Conservation (phyloP, 2,113 vertebrate genomes). For the Microcebus ravelobensis region DNA sequence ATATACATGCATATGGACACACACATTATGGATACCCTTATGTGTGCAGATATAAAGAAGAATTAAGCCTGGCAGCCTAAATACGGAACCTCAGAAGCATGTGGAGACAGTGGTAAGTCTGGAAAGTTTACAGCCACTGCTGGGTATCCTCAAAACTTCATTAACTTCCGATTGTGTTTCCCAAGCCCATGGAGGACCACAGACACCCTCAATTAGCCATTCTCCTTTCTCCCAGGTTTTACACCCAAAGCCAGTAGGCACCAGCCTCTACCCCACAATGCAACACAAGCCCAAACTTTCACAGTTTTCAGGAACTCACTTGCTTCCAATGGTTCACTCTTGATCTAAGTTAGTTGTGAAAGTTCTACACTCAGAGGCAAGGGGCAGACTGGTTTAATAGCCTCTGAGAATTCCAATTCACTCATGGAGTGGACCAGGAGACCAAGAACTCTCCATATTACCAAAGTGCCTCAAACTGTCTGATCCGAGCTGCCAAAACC, state of each 20-base stretch:
- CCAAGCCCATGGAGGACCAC: neutral
- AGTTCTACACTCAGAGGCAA: neutral
- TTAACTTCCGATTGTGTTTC: neutral
- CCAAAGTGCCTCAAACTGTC: neutral
- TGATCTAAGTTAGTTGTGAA: neutral
- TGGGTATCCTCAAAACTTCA: neutral
- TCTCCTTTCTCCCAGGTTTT: neutral
- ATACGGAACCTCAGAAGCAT: neutral
- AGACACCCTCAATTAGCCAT: neutral
- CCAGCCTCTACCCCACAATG: neutral
- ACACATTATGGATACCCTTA: neutral
- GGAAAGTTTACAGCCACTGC: constrained; percentile 1
- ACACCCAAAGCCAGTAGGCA: neutral
- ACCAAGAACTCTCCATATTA: neutral
- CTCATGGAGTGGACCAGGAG: neutral
- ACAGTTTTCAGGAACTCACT: neutral
- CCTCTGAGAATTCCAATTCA: neutral
- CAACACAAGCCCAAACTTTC: neutral
- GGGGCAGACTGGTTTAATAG: neutral
- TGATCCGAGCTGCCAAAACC: neutral
- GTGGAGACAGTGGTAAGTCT: neutral
- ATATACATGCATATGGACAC: neutral
- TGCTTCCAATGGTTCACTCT: neutral
- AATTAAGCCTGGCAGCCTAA: neutral
- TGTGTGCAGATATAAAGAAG: neutral